Percentiles rank a stretch among this genome's conserved stretches.
phyloP scores from a whole-genome alignment of 2,797 vertebrate genomes.

The Sarcophilus harrisii region DNA sequence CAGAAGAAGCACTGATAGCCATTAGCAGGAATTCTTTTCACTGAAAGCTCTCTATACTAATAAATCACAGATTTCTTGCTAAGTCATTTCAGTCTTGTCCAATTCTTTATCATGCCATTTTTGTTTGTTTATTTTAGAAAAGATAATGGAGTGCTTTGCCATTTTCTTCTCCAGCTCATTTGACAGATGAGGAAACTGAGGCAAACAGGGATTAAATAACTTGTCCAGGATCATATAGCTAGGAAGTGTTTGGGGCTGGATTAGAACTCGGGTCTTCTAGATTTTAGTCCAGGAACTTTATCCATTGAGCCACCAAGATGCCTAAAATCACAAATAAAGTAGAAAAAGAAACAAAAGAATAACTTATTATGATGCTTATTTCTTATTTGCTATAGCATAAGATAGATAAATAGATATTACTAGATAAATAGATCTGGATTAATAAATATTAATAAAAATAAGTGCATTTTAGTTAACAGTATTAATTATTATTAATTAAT shows the following conservation, averaged over 20 bases:
- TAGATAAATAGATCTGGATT: not conserved
- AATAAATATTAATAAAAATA: not conserved
- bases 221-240: not conserved
- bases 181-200: not conserved
- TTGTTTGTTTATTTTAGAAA: not conserved
- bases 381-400: too few relatives aligned
- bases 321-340: not conserved
- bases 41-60: not conserved
- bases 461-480: not conserved
- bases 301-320: not conserved
- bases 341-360: not conserved
- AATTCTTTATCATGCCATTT: not conserved
- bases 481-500: not conserved
- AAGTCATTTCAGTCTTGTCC: not conserved
- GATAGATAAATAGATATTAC: too few relatives aligned
- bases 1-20: not conserved
- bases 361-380: not conserved
- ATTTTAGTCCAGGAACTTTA: not conserved
- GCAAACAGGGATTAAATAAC: not conserved
- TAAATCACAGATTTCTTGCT: not conserved
- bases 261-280: not conserved
- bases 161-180: not conserved
- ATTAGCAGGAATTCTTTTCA: not conserved
- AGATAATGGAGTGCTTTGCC: not conserved
- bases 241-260: not conserved